Evolutionary conservation across 2,888 invertebrate species (phyloP).

Genomic region (Agapostemon virescens): DNA sequence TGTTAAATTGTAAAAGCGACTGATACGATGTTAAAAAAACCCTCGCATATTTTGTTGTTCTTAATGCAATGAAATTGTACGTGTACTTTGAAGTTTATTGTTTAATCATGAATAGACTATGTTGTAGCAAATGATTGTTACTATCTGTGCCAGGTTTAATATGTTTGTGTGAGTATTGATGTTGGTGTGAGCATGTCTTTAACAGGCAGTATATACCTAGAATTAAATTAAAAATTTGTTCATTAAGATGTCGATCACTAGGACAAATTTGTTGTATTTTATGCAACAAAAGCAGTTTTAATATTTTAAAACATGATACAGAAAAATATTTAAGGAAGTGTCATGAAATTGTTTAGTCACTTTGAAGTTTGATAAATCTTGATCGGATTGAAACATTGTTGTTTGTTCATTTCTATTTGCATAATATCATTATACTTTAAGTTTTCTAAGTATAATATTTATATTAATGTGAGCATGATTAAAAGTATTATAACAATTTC

Average conservation of each 20-base stretch:
- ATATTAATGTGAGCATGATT: too few relatives aligned
- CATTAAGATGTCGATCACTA: not conserved
- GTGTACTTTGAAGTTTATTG: too few relatives aligned
- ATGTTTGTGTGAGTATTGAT: not conserved
- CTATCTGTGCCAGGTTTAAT: not conserved
- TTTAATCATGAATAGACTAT: not conserved
- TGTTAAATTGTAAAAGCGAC: not conserved
- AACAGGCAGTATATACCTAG: not conserved
- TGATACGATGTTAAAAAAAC: not conserved
- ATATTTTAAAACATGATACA: not conserved
- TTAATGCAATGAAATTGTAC: too few relatives aligned
- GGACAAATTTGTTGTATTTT: too few relatives aligned
- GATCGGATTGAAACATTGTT: too few relatives aligned
- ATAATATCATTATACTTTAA: too few relatives aligned
- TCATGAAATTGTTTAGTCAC: too few relatives aligned
- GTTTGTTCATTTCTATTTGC: too few relatives aligned
- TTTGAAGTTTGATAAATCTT: too few relatives aligned
- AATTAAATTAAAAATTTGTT: not conserved
- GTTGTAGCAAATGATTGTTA: not conserved
- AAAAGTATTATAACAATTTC: too few relatives aligned
- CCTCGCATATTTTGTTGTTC: too few relatives aligned
- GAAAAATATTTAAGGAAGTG: not conserved
- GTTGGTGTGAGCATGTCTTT: not conserved
- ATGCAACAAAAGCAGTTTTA: not conserved
- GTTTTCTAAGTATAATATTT: too few relatives aligned